Percentiles rank a stretch among this genome's conserved stretches.
These are phyloP conservation scores for Paratrypauchen microcephalus DNA, from an alignment of 2,797 vertebrate species.

Conservation along the genomic window DNA sequence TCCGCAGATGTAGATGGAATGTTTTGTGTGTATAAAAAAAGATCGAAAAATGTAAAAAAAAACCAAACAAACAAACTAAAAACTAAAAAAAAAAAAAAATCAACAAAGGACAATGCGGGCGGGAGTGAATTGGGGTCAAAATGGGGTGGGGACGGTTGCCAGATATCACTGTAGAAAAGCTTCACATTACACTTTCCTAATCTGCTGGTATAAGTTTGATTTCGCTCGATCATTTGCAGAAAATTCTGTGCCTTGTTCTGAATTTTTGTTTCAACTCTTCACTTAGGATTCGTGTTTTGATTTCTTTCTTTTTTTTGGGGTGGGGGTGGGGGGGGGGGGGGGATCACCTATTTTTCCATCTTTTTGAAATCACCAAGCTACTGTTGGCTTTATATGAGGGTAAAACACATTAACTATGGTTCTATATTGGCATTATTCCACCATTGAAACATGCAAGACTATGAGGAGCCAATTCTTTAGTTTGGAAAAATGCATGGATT, in stretches of 20 bases:
- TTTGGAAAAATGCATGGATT: constrained; percentile 67
- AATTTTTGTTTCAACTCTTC: constrained; percentile 74
- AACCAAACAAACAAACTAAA: constrained; percentile 7
- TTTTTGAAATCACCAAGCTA: constrained; percentile 56
- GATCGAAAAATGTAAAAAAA: constrained; percentile 26
- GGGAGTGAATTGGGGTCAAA: constrained; percentile 47
- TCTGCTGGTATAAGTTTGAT: constrained; percentile 82
- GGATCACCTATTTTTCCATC: constrained; percentile 47
- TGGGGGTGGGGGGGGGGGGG: no score
- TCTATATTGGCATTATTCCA: constrained; percentile 46
- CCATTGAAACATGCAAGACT: constrained; percentile 6
- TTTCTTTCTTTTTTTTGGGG: constrained; percentile 59
- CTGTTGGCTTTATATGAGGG: constrained; percentile 74
- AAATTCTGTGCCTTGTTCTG: constrained; percentile 99
- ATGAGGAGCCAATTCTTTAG: constrained; percentile 9
- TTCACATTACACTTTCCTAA: constrained; percentile 93
- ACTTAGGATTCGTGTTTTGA: constrained; percentile 61
- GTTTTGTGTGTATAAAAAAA: constrained; percentile 66
- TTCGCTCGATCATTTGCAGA: constrained; percentile 94
- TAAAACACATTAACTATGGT: constrained; percentile 36
- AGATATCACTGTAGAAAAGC: constrained; percentile 87
- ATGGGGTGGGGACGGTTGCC: constrained; percentile 70
- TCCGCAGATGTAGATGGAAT: constrained; percentile 75
- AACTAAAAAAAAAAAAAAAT: constrained; percentile 20
- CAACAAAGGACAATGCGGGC: constrained; percentile 30